Evolutionary conservation across 2,888 invertebrate species (phyloP), one percentile per base, ranked within the genome.

Genomic region (Chromoteleia sp.): DNA sequence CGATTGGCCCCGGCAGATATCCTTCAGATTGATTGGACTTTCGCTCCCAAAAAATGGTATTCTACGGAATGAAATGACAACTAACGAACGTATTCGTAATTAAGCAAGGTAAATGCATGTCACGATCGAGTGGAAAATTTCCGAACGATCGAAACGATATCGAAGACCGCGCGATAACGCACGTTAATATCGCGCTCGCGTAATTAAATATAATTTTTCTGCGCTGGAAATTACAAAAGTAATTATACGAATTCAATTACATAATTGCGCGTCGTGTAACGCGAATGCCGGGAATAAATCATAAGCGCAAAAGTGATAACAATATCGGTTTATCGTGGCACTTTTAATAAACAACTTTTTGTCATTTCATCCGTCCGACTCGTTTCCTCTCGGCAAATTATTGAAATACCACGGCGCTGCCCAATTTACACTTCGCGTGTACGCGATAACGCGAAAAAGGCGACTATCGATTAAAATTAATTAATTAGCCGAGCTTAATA

Each of bases 31-130:
- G 59, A 45, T 8, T 52, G 71, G 52, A 71, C 71, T 71, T 71
- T 71, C 71, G 71, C 71, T 71, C 71, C 50, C 50, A 71, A 71
- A 71, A 71, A 71, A 56, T 59, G 39, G 12, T 39, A 58, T 33
- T 56, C 56, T 43, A 59, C 70, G 29, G 25, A 70, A 48, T 15
- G 48, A 70, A 70, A 48, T 48, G 58, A 58, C 58, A 68, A 43
- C 56, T 14, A 17, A 48, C 4, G 21, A 59, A 48, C 59, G 70
- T 50, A 59, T 59, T 59, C 59, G 33, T 50, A 71, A 71, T 71
- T 71, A 71, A 71, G 39, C 59, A 41, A 58, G 50, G 52, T 50
- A 71, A 59, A 71, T 30, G 71, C 59, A 59, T 59, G 41, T 59
- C 52, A 50, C 59, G 59, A 50, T 50, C 39, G 21, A 71, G 14